Evolutionary conservation across 2,888 invertebrate species (phyloP).

Genomic region (Eupithecia subumbrata): DNA sequence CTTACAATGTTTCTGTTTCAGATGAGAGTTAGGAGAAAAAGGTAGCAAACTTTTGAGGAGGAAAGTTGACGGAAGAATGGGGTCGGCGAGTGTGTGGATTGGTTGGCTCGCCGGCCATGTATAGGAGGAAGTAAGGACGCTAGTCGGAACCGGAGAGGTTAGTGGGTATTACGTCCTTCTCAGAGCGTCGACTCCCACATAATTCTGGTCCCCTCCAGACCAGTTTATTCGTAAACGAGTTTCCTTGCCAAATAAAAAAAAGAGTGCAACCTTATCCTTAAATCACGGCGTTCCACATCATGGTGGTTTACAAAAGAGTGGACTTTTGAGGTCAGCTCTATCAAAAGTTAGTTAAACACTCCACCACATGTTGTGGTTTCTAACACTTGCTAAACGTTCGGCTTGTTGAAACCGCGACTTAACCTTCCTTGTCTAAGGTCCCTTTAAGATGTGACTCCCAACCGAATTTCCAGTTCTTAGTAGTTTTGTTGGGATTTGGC

Average conservation of each 20-base stretch:
- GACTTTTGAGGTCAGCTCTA: neutral
- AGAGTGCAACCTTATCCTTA: neutral
- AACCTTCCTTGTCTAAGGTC: conserved; percentile 40
- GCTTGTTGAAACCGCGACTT: neutral
- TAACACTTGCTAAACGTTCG: neutral
- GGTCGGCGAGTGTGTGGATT: too few relatives aligned
- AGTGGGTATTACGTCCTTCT: too few relatives aligned
- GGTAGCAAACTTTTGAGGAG: too few relatives aligned
- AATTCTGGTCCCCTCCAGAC: too few relatives aligned
- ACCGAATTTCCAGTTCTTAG: conserved; percentile 33
- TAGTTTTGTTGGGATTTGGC: conserved; percentile 42
- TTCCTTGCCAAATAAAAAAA: too few relatives aligned
- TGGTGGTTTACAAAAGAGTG: neutral
- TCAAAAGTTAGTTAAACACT: neutral
- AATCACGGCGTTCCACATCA: neutral
- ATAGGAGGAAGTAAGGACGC: too few relatives aligned
- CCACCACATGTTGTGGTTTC: neutral
- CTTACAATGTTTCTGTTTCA: neutral
- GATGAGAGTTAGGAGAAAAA: neutral
- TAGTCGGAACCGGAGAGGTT: too few relatives aligned
- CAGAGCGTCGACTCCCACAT: too few relatives aligned
- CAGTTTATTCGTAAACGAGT: too few relatives aligned
- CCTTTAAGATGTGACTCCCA: conserved; percentile 46
- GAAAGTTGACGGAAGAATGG: too few relatives aligned
- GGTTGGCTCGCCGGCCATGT: too few relatives aligned